These are phyloP conservation scores for Lepidurus apus DNA, from an alignment of 1,140 invertebrate species.

Conservation along the genomic window DNA sequence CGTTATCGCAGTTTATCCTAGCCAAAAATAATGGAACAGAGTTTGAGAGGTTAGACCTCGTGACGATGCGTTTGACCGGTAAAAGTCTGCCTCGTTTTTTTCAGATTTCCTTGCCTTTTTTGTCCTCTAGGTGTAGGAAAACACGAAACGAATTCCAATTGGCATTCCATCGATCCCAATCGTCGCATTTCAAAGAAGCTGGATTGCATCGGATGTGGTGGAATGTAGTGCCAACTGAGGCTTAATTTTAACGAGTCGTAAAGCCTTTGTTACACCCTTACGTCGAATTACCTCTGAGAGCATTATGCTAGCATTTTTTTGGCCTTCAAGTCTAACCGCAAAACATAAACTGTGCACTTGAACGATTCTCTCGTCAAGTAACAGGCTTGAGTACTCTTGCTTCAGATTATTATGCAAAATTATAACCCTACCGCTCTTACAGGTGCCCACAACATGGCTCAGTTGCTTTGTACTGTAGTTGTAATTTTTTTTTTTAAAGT, in stretches of 20 bases:
- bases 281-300: too few relatives aligned
- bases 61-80: background rate
- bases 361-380: background rate
- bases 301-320: too few relatives aligned
- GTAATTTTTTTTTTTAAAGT: too few relatives aligned
- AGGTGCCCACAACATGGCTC: too few relatives aligned
- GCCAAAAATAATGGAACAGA: background rate
- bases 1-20: slow-evolving; percentile 11
- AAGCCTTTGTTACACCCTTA: too few relatives aligned
- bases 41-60: background rate
- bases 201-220: background rate
- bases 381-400: slow-evolving; percentile 3
- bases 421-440: background rate
- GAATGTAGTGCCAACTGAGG: too few relatives aligned
- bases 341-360: background rate
- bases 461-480: too few relatives aligned
- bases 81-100: background rate
- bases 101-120: background rate
- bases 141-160: too few relatives aligned
- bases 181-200: background rate
- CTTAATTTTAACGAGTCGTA: too few relatives aligned
- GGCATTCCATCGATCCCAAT: too few relatives aligned
- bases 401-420: background rate
- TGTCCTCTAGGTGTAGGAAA: background rate
- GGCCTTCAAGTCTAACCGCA: background rate